A percentile compares a stretch with the other conserved stretches of the same genome.
These are phyloP conservation scores for Oscheius sp. DNA, from an alignment of 2,888 invertebrate species.

Conservation along the genomic window DNA sequence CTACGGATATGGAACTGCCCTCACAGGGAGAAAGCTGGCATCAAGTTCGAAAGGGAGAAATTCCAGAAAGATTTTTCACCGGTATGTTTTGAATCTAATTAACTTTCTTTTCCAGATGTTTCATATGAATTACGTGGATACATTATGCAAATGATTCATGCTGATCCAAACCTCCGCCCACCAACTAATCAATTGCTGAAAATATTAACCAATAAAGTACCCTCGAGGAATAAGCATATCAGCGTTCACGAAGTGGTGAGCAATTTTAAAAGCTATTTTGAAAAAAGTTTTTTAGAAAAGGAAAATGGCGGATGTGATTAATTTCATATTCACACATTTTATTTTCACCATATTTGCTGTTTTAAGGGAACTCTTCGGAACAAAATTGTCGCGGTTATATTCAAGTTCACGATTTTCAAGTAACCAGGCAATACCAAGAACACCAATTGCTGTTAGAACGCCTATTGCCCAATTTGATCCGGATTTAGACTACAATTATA, in stretches of 20 bases:
- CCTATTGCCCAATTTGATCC: not conserved
- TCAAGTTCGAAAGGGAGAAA: slow-evolving; percentile 75
- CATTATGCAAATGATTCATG: slow-evolving; percentile 45
- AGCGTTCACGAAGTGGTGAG: slow-evolving; percentile 22
- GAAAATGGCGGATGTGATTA: not conserved
- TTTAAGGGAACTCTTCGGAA: not conserved
- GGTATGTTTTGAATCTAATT: slow-evolving; percentile 15
- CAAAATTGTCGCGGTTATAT: too few species aligned
- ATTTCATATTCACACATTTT: too few species aligned
- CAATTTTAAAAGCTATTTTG: not conserved
- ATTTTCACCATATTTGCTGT: not conserved
- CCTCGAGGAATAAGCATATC: not conserved
- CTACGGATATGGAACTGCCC: slow-evolving; percentile 80
- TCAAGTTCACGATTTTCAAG: too few species aligned
- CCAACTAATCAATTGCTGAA: slow-evolving; percentile 33
- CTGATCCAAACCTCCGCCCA: slow-evolving; percentile 42
- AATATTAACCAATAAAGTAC: not conserved
- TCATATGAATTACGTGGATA: slow-evolving; percentile 37
- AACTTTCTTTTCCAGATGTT: slow-evolving; percentile 29
- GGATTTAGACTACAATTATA: slow-evolving; percentile 15
- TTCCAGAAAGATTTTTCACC: slow-evolving; percentile 73
- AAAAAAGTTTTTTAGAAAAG: slow-evolving; percentile 13
- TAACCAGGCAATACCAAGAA: not conserved
- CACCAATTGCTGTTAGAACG: not conserved
- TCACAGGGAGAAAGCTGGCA: slow-evolving; percentile 80